Base-by-base conservation (phyloP, 2,797 vertebrate species). In the Ciconia nigra region DNA sequence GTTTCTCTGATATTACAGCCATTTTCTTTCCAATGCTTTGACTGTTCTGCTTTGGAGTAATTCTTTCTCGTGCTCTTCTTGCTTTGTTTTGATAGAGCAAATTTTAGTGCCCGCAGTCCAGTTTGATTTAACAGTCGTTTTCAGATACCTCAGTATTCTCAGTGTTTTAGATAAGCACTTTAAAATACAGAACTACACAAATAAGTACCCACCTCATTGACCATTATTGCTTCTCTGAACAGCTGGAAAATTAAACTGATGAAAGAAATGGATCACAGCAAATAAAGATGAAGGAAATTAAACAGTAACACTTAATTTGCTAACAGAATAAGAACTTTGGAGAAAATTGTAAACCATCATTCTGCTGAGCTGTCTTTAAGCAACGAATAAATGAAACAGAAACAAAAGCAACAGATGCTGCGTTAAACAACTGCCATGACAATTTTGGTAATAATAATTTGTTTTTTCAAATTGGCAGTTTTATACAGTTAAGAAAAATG, bases 361-460 rank as follows among this genome's bases (percentile, higher is more conserved):
- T 91, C 47, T 81, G 72, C 79, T 88, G 78, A 94, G 19, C 63
- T 62, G 44, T 71, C 83, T 79, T 92, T 91, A 93, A 91, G 83
- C 88, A 92, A 72, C 2, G 14, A 92, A 21, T 87, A 73, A 80
- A 86, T 65, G 62, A 73, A 90, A 76, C 21, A 22, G 62, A 85
- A 92, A 79, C n/a, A 90, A 94, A 92, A 91, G 57, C 62, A 73
- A 73, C 29, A 95, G 70, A 67, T 86, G 47, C 65, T 87, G 29
- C 5, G 2, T 67, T 83, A 92, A 94, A 88, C 25, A 91, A 57
- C 42, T 84, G 70, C 31, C 67, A 37, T 33, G 49, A 44, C 37
- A 41, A 26, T 83, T 62, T 71, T 5, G 41, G 46, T 89, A 84
- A 58, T 54, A 47, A 78, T 54, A 42, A 74, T 77, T 59, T 37